These are phyloP conservation scores for Parascotia fuliginaria DNA, from an alignment of 2,888 invertebrate species.

Conservation along the genomic window DNA sequence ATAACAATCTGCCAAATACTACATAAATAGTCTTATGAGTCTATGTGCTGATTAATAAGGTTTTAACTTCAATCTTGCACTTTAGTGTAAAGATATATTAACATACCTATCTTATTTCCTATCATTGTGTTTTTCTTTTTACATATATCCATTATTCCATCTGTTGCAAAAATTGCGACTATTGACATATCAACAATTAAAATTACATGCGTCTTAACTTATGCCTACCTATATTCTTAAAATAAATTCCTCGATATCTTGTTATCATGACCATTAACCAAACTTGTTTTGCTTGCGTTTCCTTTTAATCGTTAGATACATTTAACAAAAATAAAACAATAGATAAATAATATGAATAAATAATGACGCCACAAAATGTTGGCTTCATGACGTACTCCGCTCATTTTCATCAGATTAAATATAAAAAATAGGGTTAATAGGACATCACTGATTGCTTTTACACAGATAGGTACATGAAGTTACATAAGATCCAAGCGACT, in stretches of 20 bases:
- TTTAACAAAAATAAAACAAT: not conserved
- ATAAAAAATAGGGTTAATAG: constrained; percentile 31
- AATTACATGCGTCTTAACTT: not conserved
- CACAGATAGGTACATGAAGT: not conserved
- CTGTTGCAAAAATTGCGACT: too few species aligned
- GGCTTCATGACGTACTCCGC: constrained; percentile 28
- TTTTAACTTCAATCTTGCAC: too few species aligned
- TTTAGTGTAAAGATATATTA: too few species aligned
- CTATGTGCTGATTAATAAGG: too few species aligned
- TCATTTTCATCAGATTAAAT: constrained; percentile 11
- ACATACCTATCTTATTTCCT: too few species aligned
- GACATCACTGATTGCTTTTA: constrained; percentile 24
- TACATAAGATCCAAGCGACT: too few species aligned
- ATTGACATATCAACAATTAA: too few species aligned
- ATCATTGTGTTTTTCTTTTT: not conserved
- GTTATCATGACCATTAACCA: not conserved
- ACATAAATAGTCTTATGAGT: too few species aligned
- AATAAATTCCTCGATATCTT: not conserved
- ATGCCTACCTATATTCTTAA: not conserved
- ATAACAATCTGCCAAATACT: too few species aligned
- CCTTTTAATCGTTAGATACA: not conserved
- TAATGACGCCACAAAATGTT: constrained; percentile 22
- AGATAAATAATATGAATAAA: constrained; percentile 14
- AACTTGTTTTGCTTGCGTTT: not conserved
- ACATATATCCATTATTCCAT: too few species aligned